phyloP scores from a whole-genome alignment of 2,888 invertebrate species.

The Galeruca laticollis region DNA sequence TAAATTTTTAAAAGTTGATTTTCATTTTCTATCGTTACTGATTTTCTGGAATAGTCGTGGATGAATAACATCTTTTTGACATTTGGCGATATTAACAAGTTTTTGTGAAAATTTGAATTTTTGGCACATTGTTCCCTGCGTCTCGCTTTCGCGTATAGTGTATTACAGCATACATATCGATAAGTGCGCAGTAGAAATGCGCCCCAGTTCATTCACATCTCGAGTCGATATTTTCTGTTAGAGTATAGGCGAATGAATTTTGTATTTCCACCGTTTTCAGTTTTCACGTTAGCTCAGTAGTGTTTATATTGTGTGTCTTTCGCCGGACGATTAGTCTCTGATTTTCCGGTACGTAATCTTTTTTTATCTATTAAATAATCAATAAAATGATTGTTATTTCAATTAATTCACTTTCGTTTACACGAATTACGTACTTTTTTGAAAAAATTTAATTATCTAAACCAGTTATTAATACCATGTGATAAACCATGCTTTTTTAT shows the following conservation, averaged over 20 bases:
- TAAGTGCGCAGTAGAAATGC: constrained; percentile 64
- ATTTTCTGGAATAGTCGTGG: neutral
- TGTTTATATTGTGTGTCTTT: constrained; percentile 52
- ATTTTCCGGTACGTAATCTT: constrained; percentile 53
- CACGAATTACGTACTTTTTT: neutral
- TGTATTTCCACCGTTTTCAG: constrained; percentile 51
- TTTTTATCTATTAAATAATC: constrained; percentile 5
- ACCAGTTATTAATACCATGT: neutral
- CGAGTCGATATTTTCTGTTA: constrained; percentile 63
- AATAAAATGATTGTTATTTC: constrained; percentile 8
- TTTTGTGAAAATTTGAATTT: constrained; percentile 33
- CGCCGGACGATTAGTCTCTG: constrained; percentile 46
- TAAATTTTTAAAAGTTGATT: neutral
- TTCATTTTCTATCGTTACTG: neutral
- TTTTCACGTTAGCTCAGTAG: constrained; percentile 46
- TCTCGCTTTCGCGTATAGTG: constrained; percentile 37
- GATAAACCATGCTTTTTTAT: constrained; percentile 7
- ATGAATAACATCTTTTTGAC: neutral
- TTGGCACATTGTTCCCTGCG: constrained; percentile 41
- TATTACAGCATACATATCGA: constrained; percentile 60
- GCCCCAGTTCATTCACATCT: constrained; percentile 60
- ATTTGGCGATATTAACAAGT: constrained; percentile 11
- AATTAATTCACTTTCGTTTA: neutral
- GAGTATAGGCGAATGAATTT: constrained; percentile 54
- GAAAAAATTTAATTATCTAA: neutral